A percentile compares a stretch with the other conserved stretches of the same genome.
Evolutionary conservation across 2,888 invertebrate genomes (phyloP).

Genomic region (Troilus luridus): DNA sequence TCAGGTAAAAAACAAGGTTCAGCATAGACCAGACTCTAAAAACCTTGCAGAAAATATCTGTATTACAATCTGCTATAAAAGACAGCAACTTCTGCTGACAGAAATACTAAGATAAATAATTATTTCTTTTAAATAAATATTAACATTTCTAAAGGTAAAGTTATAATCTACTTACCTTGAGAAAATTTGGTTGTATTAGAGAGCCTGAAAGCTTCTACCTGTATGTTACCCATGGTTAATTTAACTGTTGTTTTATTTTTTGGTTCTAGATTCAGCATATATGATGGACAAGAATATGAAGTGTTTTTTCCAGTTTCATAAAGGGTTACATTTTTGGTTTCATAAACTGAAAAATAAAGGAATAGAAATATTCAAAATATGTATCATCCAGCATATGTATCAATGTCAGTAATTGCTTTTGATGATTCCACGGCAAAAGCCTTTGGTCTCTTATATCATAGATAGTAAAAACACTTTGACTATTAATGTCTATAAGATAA

Average conservation of each 20-base stretch:
- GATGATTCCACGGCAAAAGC: too few relatives aligned
- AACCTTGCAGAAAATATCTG: too few relatives aligned
- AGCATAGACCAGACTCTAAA: too few relatives aligned
- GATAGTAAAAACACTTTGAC: too few relatives aligned
- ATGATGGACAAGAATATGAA: slow-evolving; percentile 50
- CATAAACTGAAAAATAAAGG: neutral
- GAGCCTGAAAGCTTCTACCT: slow-evolving; percentile 81
- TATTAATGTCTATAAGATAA: too few relatives aligned
- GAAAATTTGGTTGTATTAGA: slow-evolving; percentile 74
- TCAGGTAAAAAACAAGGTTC: too few relatives aligned
- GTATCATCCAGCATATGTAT: too few relatives aligned
- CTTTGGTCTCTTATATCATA: too few relatives aligned
- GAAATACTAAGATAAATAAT: neutral
- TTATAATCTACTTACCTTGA: slow-evolving; percentile 72
- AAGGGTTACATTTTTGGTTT: slow-evolving; percentile 42
- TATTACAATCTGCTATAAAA: too few relatives aligned
- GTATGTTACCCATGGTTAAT: slow-evolving; percentile 76
- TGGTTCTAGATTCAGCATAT: neutral
- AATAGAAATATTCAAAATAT: neutral
- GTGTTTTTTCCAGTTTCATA: slow-evolving; percentile 46
- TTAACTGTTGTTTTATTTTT: slow-evolving; percentile 69
- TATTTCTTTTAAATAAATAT: neutral
- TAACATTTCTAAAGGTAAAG: neutral
- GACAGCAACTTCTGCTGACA: too few relatives aligned
- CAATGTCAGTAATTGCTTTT: too few relatives aligned